These are phyloP conservation scores for Mesopsocus fuscifrons DNA, from an alignment of 2,888 invertebrate species.

Conservation along the genomic window DNA sequence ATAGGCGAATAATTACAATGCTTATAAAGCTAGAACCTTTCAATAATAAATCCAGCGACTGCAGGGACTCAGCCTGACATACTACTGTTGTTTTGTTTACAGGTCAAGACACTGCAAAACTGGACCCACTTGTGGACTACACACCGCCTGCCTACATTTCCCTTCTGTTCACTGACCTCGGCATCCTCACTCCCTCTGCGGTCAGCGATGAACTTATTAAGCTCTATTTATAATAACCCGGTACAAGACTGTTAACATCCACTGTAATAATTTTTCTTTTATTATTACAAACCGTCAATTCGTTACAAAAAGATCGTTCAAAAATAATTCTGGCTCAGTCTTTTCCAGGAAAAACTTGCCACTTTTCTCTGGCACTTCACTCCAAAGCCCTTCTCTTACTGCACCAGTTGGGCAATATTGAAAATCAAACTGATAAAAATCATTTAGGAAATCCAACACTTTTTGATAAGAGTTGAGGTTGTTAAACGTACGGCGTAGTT, in stretches of 20 bases:
- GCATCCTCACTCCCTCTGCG: constrained; percentile 88
- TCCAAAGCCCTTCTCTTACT: constrained; percentile 4
- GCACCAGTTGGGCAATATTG: constrained; percentile 11
- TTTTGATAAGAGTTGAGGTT: constrained; percentile 43
- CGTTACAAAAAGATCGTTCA: constrained; percentile 1
- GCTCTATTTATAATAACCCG: constrained; percentile 56
- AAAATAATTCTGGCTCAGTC: not conserved
- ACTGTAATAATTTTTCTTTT: constrained; percentile 5
- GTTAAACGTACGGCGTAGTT: constrained; percentile 61
- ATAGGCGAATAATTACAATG: too few species aligned
- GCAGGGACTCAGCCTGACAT: too few species aligned
- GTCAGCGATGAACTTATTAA: constrained; percentile 96
- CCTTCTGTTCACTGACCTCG: constrained; percentile 85
- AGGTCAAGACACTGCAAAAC: constrained; percentile 28
- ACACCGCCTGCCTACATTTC: constrained; percentile 89
- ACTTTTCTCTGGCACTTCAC: constrained; percentile 11
- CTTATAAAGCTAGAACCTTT: too few species aligned
- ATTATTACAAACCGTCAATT: not conserved
- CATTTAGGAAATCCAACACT: constrained; percentile 48
- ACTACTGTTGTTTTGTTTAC: too few species aligned
- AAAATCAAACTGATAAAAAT: constrained; percentile 35
- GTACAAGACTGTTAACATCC: constrained; percentile 8
- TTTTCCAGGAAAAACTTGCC: constrained; percentile 11
- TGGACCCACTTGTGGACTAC: constrained; percentile 87
- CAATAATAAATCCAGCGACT: too few species aligned